Conservation (phyloP, 2,113 vertebrate genomes). For the Pseudorhombus dupliciocellatus region DNA sequence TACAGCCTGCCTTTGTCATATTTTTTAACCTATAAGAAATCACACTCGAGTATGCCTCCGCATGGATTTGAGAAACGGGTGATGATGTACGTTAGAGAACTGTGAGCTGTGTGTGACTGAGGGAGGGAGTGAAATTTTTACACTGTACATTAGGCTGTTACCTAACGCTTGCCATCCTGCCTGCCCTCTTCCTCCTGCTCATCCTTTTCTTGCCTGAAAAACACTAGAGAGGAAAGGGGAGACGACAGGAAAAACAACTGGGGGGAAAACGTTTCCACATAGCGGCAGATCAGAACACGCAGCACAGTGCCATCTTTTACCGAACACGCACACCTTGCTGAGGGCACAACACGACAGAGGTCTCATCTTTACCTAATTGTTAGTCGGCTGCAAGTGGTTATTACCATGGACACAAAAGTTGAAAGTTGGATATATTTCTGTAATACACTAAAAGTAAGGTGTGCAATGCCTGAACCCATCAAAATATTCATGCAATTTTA, state of each 20-base stretch:
- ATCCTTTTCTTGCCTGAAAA: conserved; percentile 45
- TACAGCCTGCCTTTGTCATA: conserved; percentile 50
- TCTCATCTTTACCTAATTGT: conserved; percentile 2
- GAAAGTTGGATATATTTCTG: too few species aligned
- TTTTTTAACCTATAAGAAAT: conserved; percentile 56
- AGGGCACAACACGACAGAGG: conserved; percentile 11
- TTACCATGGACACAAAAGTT: not conserved
- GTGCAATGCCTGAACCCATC: not conserved
- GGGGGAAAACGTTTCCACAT: conserved; percentile 10
- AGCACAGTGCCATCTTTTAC: conserved; percentile 21
- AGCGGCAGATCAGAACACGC: conserved; percentile 33
- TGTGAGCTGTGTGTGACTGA: conserved; percentile 18
- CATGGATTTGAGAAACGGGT: conserved; percentile 38
- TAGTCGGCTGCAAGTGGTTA: not conserved
- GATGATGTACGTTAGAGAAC: conserved; percentile 18
- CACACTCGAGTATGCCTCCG: conserved; percentile 30
- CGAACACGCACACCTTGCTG: conserved; percentile 19
- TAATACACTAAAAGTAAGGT: too few species aligned
- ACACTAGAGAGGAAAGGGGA: conserved; percentile 30
- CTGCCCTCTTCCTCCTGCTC: conserved; percentile 54
- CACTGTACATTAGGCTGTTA: conserved; percentile 66
- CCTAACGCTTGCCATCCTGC: conserved; percentile 54
- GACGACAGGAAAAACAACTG: conserved; percentile 26
- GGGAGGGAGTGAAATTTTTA: conserved; percentile 53
- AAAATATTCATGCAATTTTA: too few species aligned